phyloP scores from a whole-genome alignment of 1,140 invertebrate species.

The Grapholita molesta region DNA sequence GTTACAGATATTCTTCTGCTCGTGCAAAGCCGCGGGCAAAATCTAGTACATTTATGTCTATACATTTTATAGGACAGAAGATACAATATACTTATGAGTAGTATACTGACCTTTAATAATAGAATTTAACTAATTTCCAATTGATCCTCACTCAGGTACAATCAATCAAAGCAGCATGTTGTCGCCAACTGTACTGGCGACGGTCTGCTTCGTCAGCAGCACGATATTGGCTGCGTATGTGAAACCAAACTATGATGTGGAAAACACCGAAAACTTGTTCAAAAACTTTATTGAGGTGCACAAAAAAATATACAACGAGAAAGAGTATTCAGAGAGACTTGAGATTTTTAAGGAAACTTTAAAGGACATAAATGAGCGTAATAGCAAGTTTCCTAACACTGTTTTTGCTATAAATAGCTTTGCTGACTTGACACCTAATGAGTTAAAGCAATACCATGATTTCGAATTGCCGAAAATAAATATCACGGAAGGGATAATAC shows the following conservation, averaged over 20 bases:
- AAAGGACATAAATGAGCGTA: background rate
- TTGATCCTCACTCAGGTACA: too few relatives aligned
- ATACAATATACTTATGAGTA: too few relatives aligned
- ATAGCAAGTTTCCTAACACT: background rate
- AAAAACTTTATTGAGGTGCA: background rate
- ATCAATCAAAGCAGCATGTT: background rate
- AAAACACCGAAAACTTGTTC: background rate
- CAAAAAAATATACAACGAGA: background rate
- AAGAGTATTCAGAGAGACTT: background rate
- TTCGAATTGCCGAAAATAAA: background rate
- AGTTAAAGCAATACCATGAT: background rate
- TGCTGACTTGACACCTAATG: background rate
- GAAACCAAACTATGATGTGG: background rate
- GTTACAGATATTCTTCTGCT: too few relatives aligned
- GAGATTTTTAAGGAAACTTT: background rate
- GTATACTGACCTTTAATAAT: too few relatives aligned
- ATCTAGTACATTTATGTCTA: too few relatives aligned
- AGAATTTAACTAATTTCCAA: too few relatives aligned
- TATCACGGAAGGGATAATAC: background rate
- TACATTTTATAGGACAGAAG: too few relatives aligned
- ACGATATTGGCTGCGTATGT: background rate
- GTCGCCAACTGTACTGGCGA: background rate
- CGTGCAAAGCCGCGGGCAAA: too few relatives aligned
- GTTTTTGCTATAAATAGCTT: background rate
- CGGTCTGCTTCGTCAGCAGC: background rate